Evolutionary conservation across 53 echinoderm and acorn worm species (phyloP).

Genomic region (Paracentrotus lividus): DNA sequence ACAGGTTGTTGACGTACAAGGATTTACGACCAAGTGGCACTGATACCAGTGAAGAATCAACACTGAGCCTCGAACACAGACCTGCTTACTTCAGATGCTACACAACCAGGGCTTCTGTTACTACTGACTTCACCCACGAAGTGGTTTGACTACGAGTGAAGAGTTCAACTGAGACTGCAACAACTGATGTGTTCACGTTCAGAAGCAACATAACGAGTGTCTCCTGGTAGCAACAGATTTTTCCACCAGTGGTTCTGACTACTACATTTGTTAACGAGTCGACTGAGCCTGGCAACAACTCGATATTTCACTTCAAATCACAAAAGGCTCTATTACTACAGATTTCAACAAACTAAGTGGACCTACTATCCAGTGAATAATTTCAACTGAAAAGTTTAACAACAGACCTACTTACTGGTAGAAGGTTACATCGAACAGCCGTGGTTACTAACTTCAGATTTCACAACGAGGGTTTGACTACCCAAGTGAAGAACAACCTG

Average conservation of each 20-base stretch:
- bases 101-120: background rate
- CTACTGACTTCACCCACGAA: background rate
- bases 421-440: background rate
- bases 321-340: background rate
- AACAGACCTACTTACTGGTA: background rate
- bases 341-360: background rate
- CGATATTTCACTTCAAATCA: background rate
- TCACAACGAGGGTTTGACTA: background rate
- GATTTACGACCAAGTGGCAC: too few species aligned
- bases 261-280: background rate
- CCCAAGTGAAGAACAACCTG: background rate
- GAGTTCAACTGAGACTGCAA: background rate
- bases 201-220: background rate
- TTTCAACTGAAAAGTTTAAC: background rate
- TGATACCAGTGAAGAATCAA: too few species aligned
- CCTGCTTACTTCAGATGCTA: too few species aligned
- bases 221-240: background rate
- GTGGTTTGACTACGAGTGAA: background rate
- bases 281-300: background rate
- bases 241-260: background rate
- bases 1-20: too few species aligned
- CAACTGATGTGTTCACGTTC: background rate
- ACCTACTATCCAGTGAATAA: background rate
- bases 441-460: background rate
- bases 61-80: background rate